Conservation (phyloP, 92 coral and sea anemone genomes). For the Palythoa grandis region DNA sequence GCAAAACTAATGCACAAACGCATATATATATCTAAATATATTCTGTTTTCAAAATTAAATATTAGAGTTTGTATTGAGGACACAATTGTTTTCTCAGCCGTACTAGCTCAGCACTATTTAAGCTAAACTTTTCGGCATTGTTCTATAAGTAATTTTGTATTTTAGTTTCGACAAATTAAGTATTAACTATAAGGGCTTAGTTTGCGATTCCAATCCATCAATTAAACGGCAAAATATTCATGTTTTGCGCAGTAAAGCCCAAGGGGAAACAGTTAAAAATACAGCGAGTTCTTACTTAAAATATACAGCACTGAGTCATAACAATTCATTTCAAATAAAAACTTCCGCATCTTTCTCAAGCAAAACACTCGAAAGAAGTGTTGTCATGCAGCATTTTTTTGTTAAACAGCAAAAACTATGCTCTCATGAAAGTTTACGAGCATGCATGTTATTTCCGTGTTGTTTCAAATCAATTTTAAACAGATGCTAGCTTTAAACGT, state of each 20-base stretch:
- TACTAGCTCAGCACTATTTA: not conserved
- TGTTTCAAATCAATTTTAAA: not conserved
- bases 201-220: not conserved
- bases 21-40: not conserved
- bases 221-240: not conserved
- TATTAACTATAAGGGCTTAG: not conserved
- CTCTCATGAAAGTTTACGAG: conserved; percentile 9
- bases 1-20: not conserved
- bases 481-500: not conserved
- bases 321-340: not conserved
- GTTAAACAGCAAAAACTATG: not conserved
- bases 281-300: not conserved
- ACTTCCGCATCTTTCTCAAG: not conserved
- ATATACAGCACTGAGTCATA: not conserved
- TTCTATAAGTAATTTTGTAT: not conserved
- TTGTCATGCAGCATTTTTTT: not conserved
- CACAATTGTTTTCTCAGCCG: not conserved
- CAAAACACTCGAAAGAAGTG: not conserved
- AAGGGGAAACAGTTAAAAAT: not conserved
- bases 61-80: not conserved
- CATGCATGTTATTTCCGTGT: not conserved
- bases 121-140: not conserved
- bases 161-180: not conserved
- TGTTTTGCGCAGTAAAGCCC: not conserved
- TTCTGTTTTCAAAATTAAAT: not conserved